These are phyloP conservation scores for Drosophila mayaguana DNA, from an alignment of 2,888 invertebrate species.

Conservation along the genomic window DNA sequence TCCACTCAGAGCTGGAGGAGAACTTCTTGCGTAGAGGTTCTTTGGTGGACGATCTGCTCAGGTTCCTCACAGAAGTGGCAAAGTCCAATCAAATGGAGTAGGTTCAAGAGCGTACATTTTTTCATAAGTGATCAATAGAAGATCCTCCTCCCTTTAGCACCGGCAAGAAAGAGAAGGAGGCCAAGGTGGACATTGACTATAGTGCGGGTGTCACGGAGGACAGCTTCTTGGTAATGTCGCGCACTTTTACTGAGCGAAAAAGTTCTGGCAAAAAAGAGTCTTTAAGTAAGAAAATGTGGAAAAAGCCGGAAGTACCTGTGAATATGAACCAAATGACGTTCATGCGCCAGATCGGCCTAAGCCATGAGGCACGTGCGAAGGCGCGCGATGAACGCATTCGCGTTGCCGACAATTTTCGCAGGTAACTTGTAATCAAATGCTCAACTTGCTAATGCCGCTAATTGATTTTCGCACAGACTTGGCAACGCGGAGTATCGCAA, in stretches of 20 bases:
- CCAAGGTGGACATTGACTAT: conserved; percentile 7
- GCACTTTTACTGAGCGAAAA: fast-evolving
- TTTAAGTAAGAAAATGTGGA: fast-evolving
- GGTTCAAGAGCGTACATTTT: not conserved
- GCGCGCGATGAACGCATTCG: conserved; percentile 31
- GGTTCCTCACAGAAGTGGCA: conserved; percentile 31
- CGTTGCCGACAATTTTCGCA: conserved; percentile 52
- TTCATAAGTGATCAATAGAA: not conserved
- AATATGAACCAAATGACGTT: conserved; percentile 40
- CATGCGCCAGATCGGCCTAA: conserved; percentile 50
- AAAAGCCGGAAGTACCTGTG: fast-evolving
- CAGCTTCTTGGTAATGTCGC: conserved; percentile 24
- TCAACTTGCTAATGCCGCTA: not conserved
- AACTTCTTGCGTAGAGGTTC: conserved; percentile 35
- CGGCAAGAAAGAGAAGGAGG: conserved; percentile 27
- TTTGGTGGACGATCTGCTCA: conserved; percentile 35
- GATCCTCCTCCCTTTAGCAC: not conserved
- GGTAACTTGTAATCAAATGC: conserved; percentile 17
- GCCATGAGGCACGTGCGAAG: not conserved
- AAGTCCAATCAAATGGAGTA: conserved; percentile 45
- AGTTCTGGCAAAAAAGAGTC: too few relatives aligned
- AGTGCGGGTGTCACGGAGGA: conserved; percentile 24
- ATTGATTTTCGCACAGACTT: conserved; percentile 22
- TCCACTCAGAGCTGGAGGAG: conserved; percentile 35
- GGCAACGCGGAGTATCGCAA: conserved; percentile 56